Evolutionary conservation across 2,113 vertebrate genomes (phyloP).

Genomic region (Forbesichthys papilliferus): DNA sequence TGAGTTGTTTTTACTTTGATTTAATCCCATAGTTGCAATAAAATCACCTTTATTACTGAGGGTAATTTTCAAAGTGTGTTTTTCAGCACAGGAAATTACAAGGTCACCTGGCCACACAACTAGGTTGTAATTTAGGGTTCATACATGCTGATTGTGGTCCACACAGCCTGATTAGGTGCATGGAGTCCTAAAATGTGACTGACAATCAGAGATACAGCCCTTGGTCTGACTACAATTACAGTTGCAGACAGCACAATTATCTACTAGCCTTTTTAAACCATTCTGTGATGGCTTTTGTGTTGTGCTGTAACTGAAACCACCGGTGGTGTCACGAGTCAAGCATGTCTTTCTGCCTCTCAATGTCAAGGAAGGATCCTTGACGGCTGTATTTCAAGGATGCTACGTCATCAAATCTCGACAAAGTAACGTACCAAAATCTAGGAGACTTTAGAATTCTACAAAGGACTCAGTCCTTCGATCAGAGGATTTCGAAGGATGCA

Average conservation of each 20-base stretch:
- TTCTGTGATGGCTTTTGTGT: conserved; percentile 36
- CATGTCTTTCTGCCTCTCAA: too few relatives aligned
- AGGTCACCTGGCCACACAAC: conserved; percentile 45
- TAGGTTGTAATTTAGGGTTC: conserved; percentile 53
- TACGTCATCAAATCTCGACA: too few relatives aligned
- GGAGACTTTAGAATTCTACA: too few relatives aligned
- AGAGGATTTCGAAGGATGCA: too few relatives aligned
- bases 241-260: conserved; percentile 44
- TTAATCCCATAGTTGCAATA: conserved; percentile 46
- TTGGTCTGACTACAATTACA: conserved; percentile 52
- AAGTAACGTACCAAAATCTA: too few relatives aligned
- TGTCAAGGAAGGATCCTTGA: too few relatives aligned
- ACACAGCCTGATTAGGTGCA: conserved; percentile 25
- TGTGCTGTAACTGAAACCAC: conserved; percentile 36
- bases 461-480: too few relatives aligned
- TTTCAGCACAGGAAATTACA: conserved; percentile 46
- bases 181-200: conserved; percentile 58
- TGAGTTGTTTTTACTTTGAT: conserved; percentile 36
- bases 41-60: conserved; percentile 39
- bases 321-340: conserved; percentile 4
- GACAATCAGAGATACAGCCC: conserved; percentile 53
- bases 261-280: conserved; percentile 60
- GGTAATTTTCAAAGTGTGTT: conserved; percentile 48
- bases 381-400: too few relatives aligned
- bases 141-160: conserved; percentile 27